Base-by-base conservation (phyloP, 1,140 invertebrate species). In the Helicoverpa zea region DNA sequence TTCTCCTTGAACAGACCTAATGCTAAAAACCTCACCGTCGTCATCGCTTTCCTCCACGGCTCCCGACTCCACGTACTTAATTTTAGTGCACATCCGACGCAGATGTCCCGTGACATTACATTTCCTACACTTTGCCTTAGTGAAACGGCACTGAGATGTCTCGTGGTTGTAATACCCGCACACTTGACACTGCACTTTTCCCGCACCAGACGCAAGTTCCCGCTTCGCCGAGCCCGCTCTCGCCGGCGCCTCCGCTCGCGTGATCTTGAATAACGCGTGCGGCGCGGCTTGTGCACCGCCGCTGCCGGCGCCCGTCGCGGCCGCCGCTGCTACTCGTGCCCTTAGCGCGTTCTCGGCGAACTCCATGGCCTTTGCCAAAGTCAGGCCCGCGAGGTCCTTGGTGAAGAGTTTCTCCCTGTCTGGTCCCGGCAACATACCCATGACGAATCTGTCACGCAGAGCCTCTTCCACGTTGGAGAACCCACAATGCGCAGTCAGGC, bases 61-160 rank as follows among this genome's bases (percentile, higher is more conserved):
- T n/a, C 23, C 18, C 18, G 23, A 2, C 10, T 59, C 18, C 16
- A 59, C 16, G 18, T 23, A 59, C 4, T 59, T 59, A n/a, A 59
- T 76, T 70, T 59, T 59, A 23, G 16, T 23, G n/a, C 61, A 64
- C 61, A 80, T 73, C 51, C 18, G 52, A 61, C 68, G 68, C 43
- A 80, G 64, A 59, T 82, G 83, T n/a, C 83, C 83, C 35, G 75
- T 78, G 7, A 61, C 61, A 49, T 78, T 72, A 35, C 83, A 84
- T 35, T 74, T 64, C 29, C 49, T 77, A 58, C 83, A 84, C 16
- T 70, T 79, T 61, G 79, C 79, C 52, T 63, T 63, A 13, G 63
- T 63, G 61, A 84, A 84, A 12, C 74, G 64, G 59, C 83, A 81
- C 18, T 66, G 63, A 2, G 59, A 70, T 9, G 72, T 61, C 14